phyloP scores from a whole-genome alignment of 1,140 invertebrate species.

The Macrostomum lignano region DNA sequence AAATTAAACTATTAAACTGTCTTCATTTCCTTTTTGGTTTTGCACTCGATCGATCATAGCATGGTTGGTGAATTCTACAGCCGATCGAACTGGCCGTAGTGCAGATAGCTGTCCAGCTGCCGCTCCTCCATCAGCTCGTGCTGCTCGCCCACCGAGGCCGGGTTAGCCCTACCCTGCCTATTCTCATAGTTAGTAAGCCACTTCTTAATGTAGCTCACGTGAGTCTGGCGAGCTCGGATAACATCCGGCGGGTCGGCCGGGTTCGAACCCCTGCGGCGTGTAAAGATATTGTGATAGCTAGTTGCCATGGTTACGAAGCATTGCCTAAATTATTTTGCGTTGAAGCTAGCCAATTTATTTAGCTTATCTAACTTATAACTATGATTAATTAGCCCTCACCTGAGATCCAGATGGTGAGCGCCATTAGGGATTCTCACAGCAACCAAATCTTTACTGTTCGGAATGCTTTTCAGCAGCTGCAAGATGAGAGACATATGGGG shows the following conservation, averaged over 20 bases:
- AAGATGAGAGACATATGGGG: too few species aligned
- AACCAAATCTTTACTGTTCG: background rate
- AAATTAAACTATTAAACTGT: too few species aligned
- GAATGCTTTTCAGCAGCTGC: too few species aligned
- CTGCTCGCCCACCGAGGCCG: background rate
- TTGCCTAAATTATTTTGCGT: background rate
- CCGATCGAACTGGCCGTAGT: too few species aligned
- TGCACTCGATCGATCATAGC: too few species aligned
- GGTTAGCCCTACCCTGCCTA: background rate
- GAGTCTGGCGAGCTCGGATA: constrained; percentile 35
- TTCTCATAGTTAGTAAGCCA: constrained; percentile 34
- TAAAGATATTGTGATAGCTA: background rate
- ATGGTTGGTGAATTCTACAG: too few species aligned
- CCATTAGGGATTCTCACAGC: constrained; percentile 8
- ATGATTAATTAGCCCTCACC: background rate
- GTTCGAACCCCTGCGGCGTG: constrained; percentile 32
- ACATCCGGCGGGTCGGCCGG: constrained; percentile 41
- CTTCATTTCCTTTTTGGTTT: too few species aligned
- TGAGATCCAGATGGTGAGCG: constrained; percentile 16
- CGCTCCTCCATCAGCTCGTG: too few species aligned
- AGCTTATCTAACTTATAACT: background rate
- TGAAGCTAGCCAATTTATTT: background rate
- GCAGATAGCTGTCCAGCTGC: too few species aligned
- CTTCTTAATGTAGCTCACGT: constrained; percentile 35
- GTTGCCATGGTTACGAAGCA: background rate